Evolutionary conservation across 2,888 invertebrate species (phyloP).

Genomic region (Melikaiella ostensackeni): DNA sequence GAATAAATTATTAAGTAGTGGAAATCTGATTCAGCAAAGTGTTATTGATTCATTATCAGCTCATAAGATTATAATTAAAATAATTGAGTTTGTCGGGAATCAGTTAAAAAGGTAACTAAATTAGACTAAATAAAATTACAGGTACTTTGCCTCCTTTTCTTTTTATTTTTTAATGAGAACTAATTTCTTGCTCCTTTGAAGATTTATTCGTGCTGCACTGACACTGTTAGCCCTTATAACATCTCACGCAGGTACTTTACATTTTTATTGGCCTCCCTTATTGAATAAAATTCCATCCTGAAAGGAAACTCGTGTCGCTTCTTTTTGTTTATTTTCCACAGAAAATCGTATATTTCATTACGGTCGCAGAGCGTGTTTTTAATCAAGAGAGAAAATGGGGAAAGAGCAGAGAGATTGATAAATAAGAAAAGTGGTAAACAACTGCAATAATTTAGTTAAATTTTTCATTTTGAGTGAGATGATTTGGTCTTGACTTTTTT

Average conservation of each 20-base stretch:
- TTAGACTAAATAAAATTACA: too few relatives aligned
- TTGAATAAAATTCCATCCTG: slow-evolving; percentile 5
- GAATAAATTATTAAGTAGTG: too few relatives aligned
- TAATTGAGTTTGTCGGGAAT: too few relatives aligned
- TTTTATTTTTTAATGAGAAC: background rate
- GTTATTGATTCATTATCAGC: too few relatives aligned
- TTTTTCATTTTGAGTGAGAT: background rate
- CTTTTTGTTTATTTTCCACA: background rate
- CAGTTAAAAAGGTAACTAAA: too few relatives aligned
- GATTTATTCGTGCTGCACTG: background rate
- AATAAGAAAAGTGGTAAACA: slow-evolving; percentile 15
- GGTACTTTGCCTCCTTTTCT: too few relatives aligned
- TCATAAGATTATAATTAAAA: too few relatives aligned
- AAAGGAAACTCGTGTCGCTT: background rate
- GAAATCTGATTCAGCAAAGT: too few relatives aligned
- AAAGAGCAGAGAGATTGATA: slow-evolving; percentile 4
- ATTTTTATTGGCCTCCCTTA: slow-evolving; percentile 8
- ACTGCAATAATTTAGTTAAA: slow-evolving; percentile 19
- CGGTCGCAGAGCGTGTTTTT: slow-evolving; percentile 23
- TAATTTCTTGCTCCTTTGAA: background rate
- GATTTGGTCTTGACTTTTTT: background rate
- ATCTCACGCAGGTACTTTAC: background rate
- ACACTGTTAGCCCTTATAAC: background rate
- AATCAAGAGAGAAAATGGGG: slow-evolving; percentile 12
- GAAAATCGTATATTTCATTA: slow-evolving; percentile 8